These are phyloP conservation scores for Drosophila takahashii DNA, from an alignment of 1,140 invertebrate species.

Conservation along the genomic window DNA sequence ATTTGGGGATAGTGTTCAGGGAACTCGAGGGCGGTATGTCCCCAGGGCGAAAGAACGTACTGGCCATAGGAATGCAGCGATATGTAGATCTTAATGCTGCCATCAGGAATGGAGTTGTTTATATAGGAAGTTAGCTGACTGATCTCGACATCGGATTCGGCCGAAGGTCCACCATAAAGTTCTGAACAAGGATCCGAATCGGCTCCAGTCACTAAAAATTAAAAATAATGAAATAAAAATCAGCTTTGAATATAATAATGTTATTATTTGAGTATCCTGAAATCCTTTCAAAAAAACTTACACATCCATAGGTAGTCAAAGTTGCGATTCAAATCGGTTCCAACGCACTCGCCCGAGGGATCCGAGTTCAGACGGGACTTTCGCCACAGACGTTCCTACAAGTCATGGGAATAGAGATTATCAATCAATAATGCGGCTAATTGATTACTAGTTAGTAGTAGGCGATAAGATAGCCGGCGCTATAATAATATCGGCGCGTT, in stretches of 20 bases:
- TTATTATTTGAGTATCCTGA: neutral
- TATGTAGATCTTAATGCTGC: slow-evolving; percentile 84
- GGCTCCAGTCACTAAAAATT: slow-evolving; percentile 84
- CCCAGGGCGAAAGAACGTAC: slow-evolving; percentile 84
- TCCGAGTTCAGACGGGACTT: slow-evolving; percentile 86
- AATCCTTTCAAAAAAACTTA: slow-evolving; percentile 62
- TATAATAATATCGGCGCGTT: slow-evolving; percentile 20
- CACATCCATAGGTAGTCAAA: slow-evolving; percentile 89
- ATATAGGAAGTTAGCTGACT: slow-evolving; percentile 83
- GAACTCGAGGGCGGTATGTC: slow-evolving; percentile 82
- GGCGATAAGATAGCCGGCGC: slow-evolving; percentile 35
- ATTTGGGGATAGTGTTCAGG: slow-evolving; percentile 86
- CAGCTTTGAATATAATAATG: neutral
- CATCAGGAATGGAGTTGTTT: slow-evolving; percentile 72
- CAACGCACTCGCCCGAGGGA: slow-evolving; percentile 84
- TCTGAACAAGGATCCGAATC: slow-evolving; percentile 86
- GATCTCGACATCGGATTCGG: slow-evolving; percentile 88
- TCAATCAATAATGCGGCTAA: slow-evolving; percentile 16
- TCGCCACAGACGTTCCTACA: slow-evolving; percentile 87
- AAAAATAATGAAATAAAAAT: too few species aligned
- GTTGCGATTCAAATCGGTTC: slow-evolving; percentile 89
- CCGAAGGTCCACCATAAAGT: slow-evolving; percentile 86
- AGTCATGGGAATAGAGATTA: slow-evolving; percentile 15
- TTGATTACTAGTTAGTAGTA: slow-evolving; percentile 23
- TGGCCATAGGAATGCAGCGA: slow-evolving; percentile 86